Percentiles rank a stretch among this genome's conserved stretches.
Conservation (phyloP, 2,888 invertebrate genomes). For the Andrena fulva region DNA sequence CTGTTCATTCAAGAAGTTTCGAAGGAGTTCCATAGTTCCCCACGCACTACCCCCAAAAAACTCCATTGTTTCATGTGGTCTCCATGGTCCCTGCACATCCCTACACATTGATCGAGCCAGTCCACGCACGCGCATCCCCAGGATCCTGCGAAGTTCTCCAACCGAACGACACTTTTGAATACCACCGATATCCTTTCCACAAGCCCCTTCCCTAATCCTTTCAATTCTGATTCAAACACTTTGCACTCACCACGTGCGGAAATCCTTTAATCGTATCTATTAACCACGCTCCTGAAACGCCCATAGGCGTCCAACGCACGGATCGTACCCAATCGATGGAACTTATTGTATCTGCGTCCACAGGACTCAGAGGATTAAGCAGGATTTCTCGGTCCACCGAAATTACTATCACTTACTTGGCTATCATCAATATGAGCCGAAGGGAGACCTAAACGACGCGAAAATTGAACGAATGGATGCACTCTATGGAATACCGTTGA, state of each 20-base stretch:
- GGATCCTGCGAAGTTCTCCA: slow-evolving; percentile 25
- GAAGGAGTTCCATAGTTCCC: not conserved
- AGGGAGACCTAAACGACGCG: not conserved
- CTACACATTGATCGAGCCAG: slow-evolving; percentile 57
- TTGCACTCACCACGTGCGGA: too few relatives aligned
- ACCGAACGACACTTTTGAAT: slow-evolving; percentile 31
- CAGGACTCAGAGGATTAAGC: too few relatives aligned
- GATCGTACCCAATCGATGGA: too few relatives aligned
- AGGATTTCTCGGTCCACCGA: too few relatives aligned
- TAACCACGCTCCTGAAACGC: too few relatives aligned
- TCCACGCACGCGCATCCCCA: slow-evolving; percentile 56
- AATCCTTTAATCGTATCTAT: too few relatives aligned
- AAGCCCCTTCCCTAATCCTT: too few relatives aligned
- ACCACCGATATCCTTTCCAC: not conserved
- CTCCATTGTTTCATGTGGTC: slow-evolving; percentile 31
- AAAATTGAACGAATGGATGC: slow-evolving; percentile 3
- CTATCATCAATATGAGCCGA: not conserved
- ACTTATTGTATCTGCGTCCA: too few relatives aligned
- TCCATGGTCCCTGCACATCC: slow-evolving; percentile 34
- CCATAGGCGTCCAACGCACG: too few relatives aligned
- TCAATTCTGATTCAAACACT: too few relatives aligned
- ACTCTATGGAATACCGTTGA: not conserved
- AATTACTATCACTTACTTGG: too few relatives aligned
- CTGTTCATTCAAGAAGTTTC: not conserved
- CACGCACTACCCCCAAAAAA: not conserved